These are phyloP conservation scores for Macropis europaea DNA, from an alignment of 2,888 invertebrate genomes.

Conservation along the genomic window DNA sequence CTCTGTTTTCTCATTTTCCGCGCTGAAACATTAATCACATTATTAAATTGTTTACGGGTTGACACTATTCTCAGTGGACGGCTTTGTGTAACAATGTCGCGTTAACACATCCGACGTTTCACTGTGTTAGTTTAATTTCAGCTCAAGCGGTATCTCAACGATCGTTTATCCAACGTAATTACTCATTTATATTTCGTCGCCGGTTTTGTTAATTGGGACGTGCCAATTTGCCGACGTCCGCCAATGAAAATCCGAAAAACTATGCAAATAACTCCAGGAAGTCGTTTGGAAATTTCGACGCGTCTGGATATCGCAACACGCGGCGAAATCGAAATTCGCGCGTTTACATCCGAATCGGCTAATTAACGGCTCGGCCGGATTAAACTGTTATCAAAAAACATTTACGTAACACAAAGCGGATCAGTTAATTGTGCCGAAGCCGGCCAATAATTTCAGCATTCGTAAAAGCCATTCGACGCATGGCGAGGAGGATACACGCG, in stretches of 20 bases:
- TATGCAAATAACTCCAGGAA: conserved; percentile 14
- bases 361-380: conserved; percentile 47
- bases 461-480: background rate
- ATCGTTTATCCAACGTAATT: conserved; percentile 47
- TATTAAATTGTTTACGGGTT: conserved; percentile 34
- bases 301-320: background rate
- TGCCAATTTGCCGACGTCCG: conserved; percentile 37
- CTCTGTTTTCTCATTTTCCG: background rate
- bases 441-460: conserved; percentile 36
- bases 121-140: conserved; percentile 44
- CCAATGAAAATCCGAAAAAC: conserved; percentile 38
- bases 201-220: conserved; percentile 43
- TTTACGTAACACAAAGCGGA: conserved; percentile 3
- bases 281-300: background rate
- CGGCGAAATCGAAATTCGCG: conserved; percentile 1
- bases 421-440: conserved; percentile 46
- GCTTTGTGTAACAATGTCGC: background rate
- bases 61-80: background rate
- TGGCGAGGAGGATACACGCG: background rate
- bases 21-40: conserved; percentile 39
- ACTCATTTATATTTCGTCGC: conserved; percentile 44
- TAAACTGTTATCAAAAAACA: conserved; percentile 54
- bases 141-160: conserved; percentile 31
- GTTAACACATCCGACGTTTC: conserved; percentile 16
- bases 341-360: conserved; percentile 22